A percentile compares a stretch with the other conserved stretches of the same genome.
phyloP scores from a whole-genome alignment of 2,113 vertebrate genomes.

The Rhizomys pruinosus region DNA sequence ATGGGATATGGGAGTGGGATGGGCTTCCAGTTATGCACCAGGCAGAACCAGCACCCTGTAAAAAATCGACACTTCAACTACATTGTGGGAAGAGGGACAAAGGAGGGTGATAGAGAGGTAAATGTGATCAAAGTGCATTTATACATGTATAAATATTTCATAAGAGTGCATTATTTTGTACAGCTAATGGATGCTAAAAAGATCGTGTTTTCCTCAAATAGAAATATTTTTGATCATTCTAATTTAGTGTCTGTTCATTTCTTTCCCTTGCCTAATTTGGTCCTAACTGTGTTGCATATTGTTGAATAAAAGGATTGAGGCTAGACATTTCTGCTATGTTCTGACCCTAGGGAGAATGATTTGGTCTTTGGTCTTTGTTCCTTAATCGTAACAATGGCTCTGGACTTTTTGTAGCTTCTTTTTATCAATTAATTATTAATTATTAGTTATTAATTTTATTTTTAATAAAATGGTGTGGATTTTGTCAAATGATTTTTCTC shows the following conservation, averaged over 20 bases:
- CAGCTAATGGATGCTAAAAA: neutral
- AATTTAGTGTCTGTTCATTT: neutral
- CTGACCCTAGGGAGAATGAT: neutral
- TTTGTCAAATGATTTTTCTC: conserved; percentile 17
- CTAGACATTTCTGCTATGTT: neutral
- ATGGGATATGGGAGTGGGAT: no score
- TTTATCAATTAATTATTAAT: conserved; percentile 6
- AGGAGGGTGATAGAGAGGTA: neutral
- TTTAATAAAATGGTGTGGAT: neutral
- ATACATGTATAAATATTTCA: neutral
- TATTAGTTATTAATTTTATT: conserved; percentile 13
- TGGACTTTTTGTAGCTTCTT: neutral
- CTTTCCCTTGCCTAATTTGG: neutral
- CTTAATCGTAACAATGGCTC: neutral
- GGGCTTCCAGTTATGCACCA: no score
- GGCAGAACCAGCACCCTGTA: no score
- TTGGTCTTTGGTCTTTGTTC: neutral
- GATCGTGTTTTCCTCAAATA: neutral
- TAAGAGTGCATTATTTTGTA: neutral
- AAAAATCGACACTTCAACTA: neutral
- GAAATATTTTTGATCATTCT: neutral
- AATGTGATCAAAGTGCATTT: neutral
- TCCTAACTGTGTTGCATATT: neutral
- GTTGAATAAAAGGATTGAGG: conserved; percentile 3
- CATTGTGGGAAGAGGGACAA: neutral